Evolutionary conservation across 2,113 vertebrate species (phyloP), one percentile per base, ranked within the genome.

Genomic region (Peucedramus taeniatus): DNA sequence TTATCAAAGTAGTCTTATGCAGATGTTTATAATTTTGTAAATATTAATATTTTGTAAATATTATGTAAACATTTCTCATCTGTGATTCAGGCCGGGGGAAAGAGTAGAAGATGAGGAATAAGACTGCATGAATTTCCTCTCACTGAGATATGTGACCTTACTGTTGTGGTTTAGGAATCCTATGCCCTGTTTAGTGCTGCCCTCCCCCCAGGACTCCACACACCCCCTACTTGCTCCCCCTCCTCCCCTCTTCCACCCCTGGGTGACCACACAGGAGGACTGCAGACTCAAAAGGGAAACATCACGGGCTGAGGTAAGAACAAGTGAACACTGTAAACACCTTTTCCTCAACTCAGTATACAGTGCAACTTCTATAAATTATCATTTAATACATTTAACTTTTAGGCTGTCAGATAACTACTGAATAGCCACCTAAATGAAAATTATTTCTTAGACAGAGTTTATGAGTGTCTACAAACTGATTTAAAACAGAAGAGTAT

Each of bases 101-200:
- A 39, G 39, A 53, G 16, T 13, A 69, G 15, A 78, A 30, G 5
- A 63, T 49, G 22, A 57, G 18, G 22, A 74, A 80, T 45, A 71
- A 51, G 77, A 66, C 19, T 40, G 8, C 19, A 39, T n/a, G 20
- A 14, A 79, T 79, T 75, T 84, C 23, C 12, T 61, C 76, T 84
- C 6, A 27, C 49, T 23, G 19, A 83, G 49, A 18, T 30, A 15
- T 18, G 1, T 16, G 66, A 54, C 51, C 28, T 53, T 44, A 44
- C 9, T 28, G 13, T 44, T 0, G 0, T 44, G 23, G 16, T 60
- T n/a, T 40, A 82, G 53, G 39, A 45, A 26, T 26, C 0, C 0
- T 14, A 18, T 7, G 45, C 39, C 28, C 20, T 45, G 7, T 60
- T 53, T 18, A n/a, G 13, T 15, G 45, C 53, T 65, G 7, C 22